Conservation (phyloP, 2,888 invertebrate species). For the Polyommatus icarus region DNA sequence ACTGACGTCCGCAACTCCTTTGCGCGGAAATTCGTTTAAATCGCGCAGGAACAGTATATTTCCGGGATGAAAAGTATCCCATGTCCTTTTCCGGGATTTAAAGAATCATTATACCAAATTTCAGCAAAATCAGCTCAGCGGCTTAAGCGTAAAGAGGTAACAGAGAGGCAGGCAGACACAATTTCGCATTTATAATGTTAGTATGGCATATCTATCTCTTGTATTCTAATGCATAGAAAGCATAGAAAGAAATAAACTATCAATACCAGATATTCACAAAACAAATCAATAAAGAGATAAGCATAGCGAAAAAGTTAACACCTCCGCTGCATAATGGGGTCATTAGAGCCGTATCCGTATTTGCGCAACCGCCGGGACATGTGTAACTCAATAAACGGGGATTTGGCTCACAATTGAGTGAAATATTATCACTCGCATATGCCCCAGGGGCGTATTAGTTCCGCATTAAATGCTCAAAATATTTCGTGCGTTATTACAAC, state of each 20-base stretch:
- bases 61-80: too few relatives aligned
- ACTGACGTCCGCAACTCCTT: too few relatives aligned
- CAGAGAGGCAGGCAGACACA: too few relatives aligned
- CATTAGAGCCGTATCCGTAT: slow-evolving; percentile 72
- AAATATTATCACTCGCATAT: slow-evolving; percentile 64
- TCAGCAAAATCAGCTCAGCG: too few relatives aligned
- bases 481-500: slow-evolving; percentile 7
- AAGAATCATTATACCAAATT: too few relatives aligned
- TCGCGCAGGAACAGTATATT: too few relatives aligned
- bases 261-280: not conserved
- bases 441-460: slow-evolving; percentile 42
- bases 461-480: slow-evolving; percentile 40
- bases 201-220: too few relatives aligned
- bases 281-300: not conserved
- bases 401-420: slow-evolving; percentile 69
- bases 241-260: not conserved
- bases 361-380: slow-evolving; percentile 63
- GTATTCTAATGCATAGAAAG: not conserved
- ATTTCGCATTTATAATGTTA: too few relatives aligned
- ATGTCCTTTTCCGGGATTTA: too few relatives aligned
- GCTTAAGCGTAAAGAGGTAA: too few relatives aligned
- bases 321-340: slow-evolving; percentile 57
- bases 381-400: slow-evolving; percentile 68
- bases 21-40: too few relatives aligned
- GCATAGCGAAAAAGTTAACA: slow-evolving; percentile 46